Base-by-base conservation (phyloP, 2,888 invertebrate species). In the Nymphalis urticae region DNA sequence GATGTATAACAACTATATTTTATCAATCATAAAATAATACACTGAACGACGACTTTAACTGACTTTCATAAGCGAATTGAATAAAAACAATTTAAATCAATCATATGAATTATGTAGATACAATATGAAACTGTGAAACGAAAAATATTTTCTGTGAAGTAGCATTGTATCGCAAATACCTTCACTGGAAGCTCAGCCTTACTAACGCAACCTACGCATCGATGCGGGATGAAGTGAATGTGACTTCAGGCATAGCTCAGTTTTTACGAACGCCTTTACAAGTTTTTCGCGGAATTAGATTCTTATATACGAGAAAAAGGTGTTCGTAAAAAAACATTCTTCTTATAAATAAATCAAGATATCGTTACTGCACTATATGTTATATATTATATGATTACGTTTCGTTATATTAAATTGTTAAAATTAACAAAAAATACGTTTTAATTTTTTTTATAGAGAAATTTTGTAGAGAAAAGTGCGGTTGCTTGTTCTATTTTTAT, bases 201-300 rank as follows among this genome's bases (percentile, higher is more conserved):
- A 64, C 47, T 54, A 61, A 62, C 47, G 19, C 27, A 17, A 48
- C 47, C n/a, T 10, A 48, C 47, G 27, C 42, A 59, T 68, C 47
- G 67, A 47, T 17, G 54, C 62, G 51, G 42, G 60, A 67, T 47
- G 56, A 54, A 58, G 64, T 48, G 62, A 62, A 66, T 69, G 66
- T 17, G 47, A n/a, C 66, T 59, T 54, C 54, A 68, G 69, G 66
- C 56, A 53, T 36, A 19, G 13, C 36, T 8, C 36, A 42, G 36
- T 71, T 69, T 71, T 69, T 69, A 19, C 65, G 13, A 24, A 63
- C 48, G 48, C 64, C 68, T 68, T 64, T 59, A 68, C 64, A 50
- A 68, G 68, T 65, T 72, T 72, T 69, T 72, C 71, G 58, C 64
- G 69, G 71, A 72, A 72, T 69, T 64, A 56, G 66, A 71, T 71